These are phyloP conservation scores for Hirudinaria manillensis DNA, from an alignment of 2,888 invertebrate species.

Conservation along the genomic window DNA sequence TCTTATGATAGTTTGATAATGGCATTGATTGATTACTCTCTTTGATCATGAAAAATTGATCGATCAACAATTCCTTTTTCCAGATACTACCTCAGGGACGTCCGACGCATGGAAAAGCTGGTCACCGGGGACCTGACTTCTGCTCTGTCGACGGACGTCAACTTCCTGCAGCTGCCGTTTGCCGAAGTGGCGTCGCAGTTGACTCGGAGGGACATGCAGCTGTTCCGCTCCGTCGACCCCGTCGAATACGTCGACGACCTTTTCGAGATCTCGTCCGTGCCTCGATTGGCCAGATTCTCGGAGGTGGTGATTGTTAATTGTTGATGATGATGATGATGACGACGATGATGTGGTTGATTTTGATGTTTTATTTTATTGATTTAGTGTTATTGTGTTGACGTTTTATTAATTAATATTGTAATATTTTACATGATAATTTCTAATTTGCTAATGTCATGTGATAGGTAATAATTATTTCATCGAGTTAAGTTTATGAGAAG, in stretches of 20 bases:
- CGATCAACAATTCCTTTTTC: conserved; percentile 9
- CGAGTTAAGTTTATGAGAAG: too few species aligned
- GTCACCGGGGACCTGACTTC: conserved; percentile 92
- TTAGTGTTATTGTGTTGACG: too few species aligned
- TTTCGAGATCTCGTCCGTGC: conserved; percentile 65
- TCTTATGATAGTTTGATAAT: too few species aligned
- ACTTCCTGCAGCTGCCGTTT: conserved; percentile 87
- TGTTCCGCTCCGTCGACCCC: conserved; percentile 79
- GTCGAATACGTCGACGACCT: conserved; percentile 80
- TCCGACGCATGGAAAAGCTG: conserved; percentile 82
- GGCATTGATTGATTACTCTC: background rate
- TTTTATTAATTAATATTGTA: too few species aligned
- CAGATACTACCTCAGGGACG: conserved; percentile 93
- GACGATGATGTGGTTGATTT: too few species aligned
- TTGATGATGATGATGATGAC: background rate
- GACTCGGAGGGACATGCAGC: conserved; percentile 84
- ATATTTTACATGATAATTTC: too few species aligned
- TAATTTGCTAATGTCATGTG: too few species aligned
- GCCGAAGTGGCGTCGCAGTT: conserved; percentile 92
- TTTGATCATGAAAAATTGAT: background rate
- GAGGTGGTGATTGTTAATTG: conserved; percentile 57
- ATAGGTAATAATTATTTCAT: too few species aligned
- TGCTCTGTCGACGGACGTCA: conserved; percentile 61
- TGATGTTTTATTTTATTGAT: too few species aligned
- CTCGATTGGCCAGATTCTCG: conserved; percentile 85